These are phyloP conservation scores for Brienomyrus longianalis DNA, from an alignment of 2,113 vertebrate species.

Conservation along the genomic window DNA sequence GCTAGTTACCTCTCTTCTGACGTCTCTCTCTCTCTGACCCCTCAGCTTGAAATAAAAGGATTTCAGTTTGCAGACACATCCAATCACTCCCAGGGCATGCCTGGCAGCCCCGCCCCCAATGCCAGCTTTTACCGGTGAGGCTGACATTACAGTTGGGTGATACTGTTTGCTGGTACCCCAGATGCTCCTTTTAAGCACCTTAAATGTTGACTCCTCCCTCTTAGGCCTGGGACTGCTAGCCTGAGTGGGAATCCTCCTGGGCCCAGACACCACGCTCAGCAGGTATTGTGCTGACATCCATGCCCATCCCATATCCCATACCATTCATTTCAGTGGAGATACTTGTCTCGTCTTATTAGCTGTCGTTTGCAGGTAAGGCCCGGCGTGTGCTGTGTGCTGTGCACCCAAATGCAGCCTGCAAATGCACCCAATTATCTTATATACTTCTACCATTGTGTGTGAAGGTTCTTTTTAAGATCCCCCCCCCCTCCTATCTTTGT, in stretches of 20 bases:
- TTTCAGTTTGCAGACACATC: conserved; percentile 93
- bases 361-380: not conserved
- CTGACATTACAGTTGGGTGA: not conserved
- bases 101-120: conserved; percentile 55
- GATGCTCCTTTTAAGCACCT: not conserved
- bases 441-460: not conserved
- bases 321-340: not conserved
- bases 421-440: not conserved
- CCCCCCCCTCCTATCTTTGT: not conserved
- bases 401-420: not conserved
- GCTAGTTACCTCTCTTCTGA: not conserved
- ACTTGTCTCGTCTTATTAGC: not conserved
- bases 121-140: not conserved
- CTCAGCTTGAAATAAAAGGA: conserved; percentile 94
- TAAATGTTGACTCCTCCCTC: not conserved
- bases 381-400: not conserved
- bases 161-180: too few species aligned
- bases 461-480: not conserved
- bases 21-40: conserved; percentile 54
- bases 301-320: too few species aligned
- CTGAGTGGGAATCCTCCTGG: conserved; percentile 87
- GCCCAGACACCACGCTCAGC: conserved; percentile 81
- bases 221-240: conserved; percentile 90
- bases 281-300: conserved; percentile 61
- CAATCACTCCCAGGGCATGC: conserved; percentile 68